Evolutionary conservation across 2,113 vertebrate species (phyloP).

Genomic region (Elachura formosa): DNA sequence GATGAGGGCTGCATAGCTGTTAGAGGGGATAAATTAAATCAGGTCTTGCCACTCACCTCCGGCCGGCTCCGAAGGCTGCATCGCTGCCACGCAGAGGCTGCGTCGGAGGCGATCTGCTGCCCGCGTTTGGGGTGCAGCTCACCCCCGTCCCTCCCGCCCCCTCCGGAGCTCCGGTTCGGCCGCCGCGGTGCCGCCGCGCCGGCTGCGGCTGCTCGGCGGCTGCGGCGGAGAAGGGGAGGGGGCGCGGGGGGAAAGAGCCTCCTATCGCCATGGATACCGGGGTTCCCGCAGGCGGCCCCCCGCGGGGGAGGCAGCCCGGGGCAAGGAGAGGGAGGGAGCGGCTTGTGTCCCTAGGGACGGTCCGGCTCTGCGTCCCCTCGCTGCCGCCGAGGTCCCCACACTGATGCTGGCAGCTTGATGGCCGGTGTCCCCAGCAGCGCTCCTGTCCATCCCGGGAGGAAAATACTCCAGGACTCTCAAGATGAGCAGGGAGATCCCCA

Average conservation of each 20-base stretch:
- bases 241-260: neutral
- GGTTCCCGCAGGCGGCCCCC: neutral
- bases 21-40: neutral
- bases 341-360: neutral
- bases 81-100: neutral
- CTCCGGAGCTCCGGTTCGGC: neutral
- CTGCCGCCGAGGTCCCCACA: neutral
- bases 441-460: accelerated
- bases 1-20: neutral
- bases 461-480: neutral
- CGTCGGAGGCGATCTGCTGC: neutral
- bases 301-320: neutral
- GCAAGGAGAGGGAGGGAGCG: neutral
- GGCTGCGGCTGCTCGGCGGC: neutral
- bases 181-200: neutral
- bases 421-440: neutral
- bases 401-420: neutral
- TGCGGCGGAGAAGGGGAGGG: neutral
- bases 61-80: neutral
- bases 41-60: neutral
- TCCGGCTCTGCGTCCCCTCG: neutral
- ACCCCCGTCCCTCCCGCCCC: neutral
- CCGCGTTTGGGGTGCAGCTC: neutral
- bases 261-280: slow-evolving; percentile 38
- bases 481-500: too few relatives aligned